A percentile compares a stretch with the other conserved stretches of the same genome.
Evolutionary conservation across 2,113 vertebrate genomes (phyloP).

Genomic region (Orycteropus afer): DNA sequence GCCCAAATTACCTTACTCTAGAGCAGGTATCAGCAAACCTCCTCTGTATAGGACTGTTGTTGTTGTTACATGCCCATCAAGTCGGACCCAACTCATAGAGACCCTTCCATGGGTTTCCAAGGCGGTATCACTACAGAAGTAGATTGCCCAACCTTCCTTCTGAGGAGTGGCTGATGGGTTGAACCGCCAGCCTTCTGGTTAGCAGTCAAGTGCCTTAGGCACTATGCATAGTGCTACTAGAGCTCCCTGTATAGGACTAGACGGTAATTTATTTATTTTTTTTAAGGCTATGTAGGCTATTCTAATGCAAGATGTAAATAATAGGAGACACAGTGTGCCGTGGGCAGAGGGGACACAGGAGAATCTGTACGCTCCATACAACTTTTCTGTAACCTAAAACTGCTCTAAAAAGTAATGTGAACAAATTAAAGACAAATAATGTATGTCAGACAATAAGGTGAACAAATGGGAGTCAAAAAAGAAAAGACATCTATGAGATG

Average conservation of each 20-base stretch:
- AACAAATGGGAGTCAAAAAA: constrained; percentile 25
- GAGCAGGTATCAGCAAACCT: not conserved
- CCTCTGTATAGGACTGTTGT: not conserved
- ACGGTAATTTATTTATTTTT: no score
- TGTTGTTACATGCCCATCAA: no score
- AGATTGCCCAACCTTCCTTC: no score
- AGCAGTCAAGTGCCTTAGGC: no score
- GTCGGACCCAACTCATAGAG: no score
- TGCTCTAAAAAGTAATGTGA: not conserved
- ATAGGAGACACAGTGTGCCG: not conserved
- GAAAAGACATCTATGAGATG: not conserved
- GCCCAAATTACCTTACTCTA: not conserved
- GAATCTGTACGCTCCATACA: not conserved
- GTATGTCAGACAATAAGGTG: not conserved
- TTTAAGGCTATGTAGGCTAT: no score
- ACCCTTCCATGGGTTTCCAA: no score
- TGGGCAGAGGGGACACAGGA: not conserved
- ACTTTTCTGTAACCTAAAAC: not conserved
- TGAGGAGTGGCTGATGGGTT: no score
- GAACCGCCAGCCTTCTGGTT: no score
- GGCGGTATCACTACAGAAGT: no score
- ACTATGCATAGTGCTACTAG: no score
- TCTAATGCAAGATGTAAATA: not conserved
- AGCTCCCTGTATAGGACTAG: no score
- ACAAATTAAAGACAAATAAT: constrained; percentile 26